These are phyloP conservation scores for Dastarcus helophoroides DNA, from an alignment of 2,888 invertebrate genomes.

Conservation along the genomic window DNA sequence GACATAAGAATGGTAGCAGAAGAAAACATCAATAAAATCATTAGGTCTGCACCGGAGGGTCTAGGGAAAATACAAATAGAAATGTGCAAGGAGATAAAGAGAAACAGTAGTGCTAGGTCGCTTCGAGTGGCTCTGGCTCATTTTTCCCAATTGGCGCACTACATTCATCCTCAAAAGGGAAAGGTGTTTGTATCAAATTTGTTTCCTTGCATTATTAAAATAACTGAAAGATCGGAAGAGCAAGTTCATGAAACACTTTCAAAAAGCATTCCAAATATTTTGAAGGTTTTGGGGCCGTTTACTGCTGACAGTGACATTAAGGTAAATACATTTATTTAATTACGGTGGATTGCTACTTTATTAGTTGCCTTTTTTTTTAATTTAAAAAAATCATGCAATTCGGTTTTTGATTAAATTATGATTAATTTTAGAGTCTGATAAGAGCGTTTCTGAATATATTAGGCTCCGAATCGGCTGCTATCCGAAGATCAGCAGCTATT, in stretches of 20 bases:
- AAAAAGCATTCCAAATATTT: slow-evolving; percentile 51
- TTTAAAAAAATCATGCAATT: too few relatives aligned
- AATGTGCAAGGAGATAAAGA: slow-evolving; percentile 71
- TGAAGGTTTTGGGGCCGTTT: slow-evolving; percentile 55
- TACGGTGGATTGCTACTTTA: too few relatives aligned
- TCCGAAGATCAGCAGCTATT: slow-evolving; percentile 69
- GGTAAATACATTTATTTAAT: slow-evolving; percentile 29
- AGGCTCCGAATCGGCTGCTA: slow-evolving; percentile 53
- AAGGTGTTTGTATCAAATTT: slow-evolving; percentile 67
- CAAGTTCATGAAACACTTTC: slow-evolving; percentile 57
- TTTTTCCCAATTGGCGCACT: slow-evolving; percentile 63
- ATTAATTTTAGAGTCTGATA: slow-evolving; percentile 45
- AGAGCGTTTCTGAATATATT: slow-evolving; percentile 57
- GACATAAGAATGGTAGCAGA: slow-evolving; percentile 71
- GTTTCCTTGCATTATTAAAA: slow-evolving; percentile 59
- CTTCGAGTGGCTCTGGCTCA: slow-evolving; percentile 65
- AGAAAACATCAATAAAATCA: slow-evolving; percentile 69
- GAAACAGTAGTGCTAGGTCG: slow-evolving; percentile 59
- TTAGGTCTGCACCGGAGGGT: slow-evolving; percentile 60
- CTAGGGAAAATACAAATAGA: slow-evolving; percentile 67
- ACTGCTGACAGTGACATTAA: slow-evolving; percentile 60
- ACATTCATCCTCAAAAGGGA: slow-evolving; percentile 66
- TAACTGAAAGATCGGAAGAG: slow-evolving; percentile 61
- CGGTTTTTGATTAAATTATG: background rate
- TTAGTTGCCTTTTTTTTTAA: too few relatives aligned